These are phyloP conservation scores for Anolis carolinensis DNA, from an alignment of 2,113 vertebrate genomes.

Conservation along the genomic window DNA sequence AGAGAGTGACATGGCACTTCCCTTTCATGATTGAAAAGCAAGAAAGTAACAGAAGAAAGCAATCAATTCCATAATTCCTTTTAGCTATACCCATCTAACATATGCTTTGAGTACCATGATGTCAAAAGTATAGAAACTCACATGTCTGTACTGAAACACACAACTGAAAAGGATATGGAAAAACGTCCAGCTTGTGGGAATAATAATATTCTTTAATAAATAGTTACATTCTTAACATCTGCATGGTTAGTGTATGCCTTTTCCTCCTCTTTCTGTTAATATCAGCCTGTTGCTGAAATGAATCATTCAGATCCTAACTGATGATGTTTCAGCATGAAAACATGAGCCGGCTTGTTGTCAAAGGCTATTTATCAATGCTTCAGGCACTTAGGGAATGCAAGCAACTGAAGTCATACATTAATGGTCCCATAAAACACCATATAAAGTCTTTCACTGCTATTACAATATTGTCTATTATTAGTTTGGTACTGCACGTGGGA, in stretches of 20 bases:
- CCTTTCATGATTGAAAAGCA: background rate
- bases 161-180: conserved; percentile 2
- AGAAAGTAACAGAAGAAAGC: background rate
- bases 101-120: background rate
- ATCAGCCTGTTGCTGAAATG: background rate
- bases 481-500: conserved; percentile 16
- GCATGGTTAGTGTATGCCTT: conserved; percentile 2
- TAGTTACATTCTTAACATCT: background rate
- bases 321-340: conserved; percentile 21
- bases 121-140: background rate
- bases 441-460: conserved; percentile 20
- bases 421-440: conserved; percentile 23
- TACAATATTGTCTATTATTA: background rate
- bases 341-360: background rate
- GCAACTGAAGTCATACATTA: conserved; percentile 6
- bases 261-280: background rate
- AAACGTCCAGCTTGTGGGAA: background rate
- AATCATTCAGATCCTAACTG: conserved; percentile 27
- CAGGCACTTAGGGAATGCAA: conserved; percentile 18
- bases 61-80: background rate
- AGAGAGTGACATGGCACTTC: background rate
- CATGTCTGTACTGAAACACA: background rate
- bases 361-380: background rate
- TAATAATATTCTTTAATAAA: background rate
- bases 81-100: background rate